These are phyloP conservation scores for Corydoras sp. DNA, from an alignment of 2,113 vertebrate species.

Conservation along the genomic window DNA sequence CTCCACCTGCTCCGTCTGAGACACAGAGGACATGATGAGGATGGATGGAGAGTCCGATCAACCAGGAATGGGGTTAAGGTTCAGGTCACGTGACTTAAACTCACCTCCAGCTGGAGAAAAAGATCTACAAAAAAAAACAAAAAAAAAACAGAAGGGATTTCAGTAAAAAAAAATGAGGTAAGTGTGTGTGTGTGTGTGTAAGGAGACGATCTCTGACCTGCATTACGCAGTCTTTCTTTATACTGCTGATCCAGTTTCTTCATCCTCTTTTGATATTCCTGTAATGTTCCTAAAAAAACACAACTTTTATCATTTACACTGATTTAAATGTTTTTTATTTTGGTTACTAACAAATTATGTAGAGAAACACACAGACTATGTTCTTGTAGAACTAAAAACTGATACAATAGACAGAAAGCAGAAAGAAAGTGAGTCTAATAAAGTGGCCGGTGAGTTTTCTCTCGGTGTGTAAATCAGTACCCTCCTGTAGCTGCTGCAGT, in stretches of 20 bases:
- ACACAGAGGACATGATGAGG: not conserved
- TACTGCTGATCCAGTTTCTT: conserved; percentile 98
- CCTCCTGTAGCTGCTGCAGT: conserved; percentile 92
- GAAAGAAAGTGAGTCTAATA: no score
- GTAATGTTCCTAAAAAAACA: conserved; percentile 76
- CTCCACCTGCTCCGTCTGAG: conserved; percentile 94
- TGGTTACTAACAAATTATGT: not conserved
- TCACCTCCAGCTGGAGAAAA: conserved; percentile 95
- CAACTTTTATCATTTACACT: no score
- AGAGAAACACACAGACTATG: no score
- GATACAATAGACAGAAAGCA: no score
- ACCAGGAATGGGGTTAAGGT: no score
- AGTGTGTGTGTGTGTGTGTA: not conserved
- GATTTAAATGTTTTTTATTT: not conserved
- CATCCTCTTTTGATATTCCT: conserved; percentile 98
- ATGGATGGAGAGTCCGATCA: no score
- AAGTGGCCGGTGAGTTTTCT: no score
- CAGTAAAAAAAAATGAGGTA: no score
- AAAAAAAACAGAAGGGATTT: not conserved
- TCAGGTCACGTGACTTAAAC: conserved; percentile 23
- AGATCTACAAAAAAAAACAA: conserved; percentile 73
- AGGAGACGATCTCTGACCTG: conserved; percentile 62
- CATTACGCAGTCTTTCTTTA: conserved; percentile 92
- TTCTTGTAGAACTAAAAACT: no score
- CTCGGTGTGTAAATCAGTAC: conserved; percentile 49